A percentile compares a stretch with the other conserved stretches of the same genome.
Conservation (phyloP, 2,797 vertebrate species). For the Macropus fuliginosus region DNA sequence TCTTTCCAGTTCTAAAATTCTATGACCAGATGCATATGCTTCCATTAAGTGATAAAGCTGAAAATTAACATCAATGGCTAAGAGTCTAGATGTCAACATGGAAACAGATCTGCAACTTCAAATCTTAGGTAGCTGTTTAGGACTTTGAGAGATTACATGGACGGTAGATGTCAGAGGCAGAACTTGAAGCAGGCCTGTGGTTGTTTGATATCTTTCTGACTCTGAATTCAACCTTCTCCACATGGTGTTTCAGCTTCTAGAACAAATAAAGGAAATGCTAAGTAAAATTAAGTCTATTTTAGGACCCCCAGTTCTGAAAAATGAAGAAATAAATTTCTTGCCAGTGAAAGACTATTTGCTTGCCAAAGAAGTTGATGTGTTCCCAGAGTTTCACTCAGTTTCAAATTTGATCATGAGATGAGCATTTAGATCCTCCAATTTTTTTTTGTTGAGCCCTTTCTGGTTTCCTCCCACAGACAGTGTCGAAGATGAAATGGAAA, state of each 20-base stretch:
- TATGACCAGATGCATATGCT: neutral
- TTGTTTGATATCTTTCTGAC: neutral
- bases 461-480: constrained; percentile 90
- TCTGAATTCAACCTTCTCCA: neutral
- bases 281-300: neutral
- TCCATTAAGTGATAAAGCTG: neutral
- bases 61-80: neutral
- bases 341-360: neutral
- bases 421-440: accelerated
- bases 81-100: neutral
- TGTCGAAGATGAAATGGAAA: constrained; percentile 98
- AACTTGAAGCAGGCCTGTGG: neutral
- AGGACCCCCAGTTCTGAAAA: neutral
- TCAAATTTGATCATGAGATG: neutral
- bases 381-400: neutral
- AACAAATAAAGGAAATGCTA: neutral
- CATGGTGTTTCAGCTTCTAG: neutral
- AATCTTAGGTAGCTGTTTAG: neutral
- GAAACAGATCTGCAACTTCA: neutral
- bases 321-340: neutral
- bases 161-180: neutral
- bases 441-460: constrained; percentile 59
- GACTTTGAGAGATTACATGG: neutral
- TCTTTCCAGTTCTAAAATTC: neutral
- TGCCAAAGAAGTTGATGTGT: neutral